Evolutionary conservation across 1,140 invertebrate genomes (phyloP), one percentile per base, ranked within the genome.

Genomic region (Heliconius himera): DNA sequence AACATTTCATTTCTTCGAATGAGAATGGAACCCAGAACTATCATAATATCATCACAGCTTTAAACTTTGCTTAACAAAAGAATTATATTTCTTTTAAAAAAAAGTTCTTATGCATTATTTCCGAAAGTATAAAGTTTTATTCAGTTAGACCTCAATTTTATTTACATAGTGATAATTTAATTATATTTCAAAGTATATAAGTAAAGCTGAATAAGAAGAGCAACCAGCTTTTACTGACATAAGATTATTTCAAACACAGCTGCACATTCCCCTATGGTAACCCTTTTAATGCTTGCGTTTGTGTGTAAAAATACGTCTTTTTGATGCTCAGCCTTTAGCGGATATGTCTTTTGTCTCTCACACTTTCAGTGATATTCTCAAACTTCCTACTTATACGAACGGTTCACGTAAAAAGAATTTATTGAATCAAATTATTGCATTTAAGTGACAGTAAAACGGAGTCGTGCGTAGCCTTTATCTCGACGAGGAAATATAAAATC

Each of bases 261-360:
- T 88, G 86, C 79, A 85, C 79, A 78, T 79, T 87, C 80, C 79
- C 83, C 86, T 86, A 87, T 79, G 79, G 84, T 85, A 87, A 90
- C 87, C 88, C 87, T 89, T 80, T 90, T 88, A 81, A 90, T 85
- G 89, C 89, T 81, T 84, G 81, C 78, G 66, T 87, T 86, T 81
- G 78, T 70, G 87, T 85, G 78, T 87, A 90, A 87, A 90, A 91
- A 91, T 81, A 54, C 82, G 49, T 84, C 83, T 85, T 83, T 89
- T 87, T 83, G 77, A 86, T 85, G 83, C 82, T 85, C 81, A 77
- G 75, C 73, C 81, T 76, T 74, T 41, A 81, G 78, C 84, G 84
- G 84, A 85, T 86, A 80, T 84, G 77, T 81, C 84, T 85, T 82
- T 86, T 83, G 81, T 81, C 73, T 79, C 78, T 29, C 33, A 74